Conservation (phyloP, 2,888 invertebrate species). For the Nomada ruficornis region DNA sequence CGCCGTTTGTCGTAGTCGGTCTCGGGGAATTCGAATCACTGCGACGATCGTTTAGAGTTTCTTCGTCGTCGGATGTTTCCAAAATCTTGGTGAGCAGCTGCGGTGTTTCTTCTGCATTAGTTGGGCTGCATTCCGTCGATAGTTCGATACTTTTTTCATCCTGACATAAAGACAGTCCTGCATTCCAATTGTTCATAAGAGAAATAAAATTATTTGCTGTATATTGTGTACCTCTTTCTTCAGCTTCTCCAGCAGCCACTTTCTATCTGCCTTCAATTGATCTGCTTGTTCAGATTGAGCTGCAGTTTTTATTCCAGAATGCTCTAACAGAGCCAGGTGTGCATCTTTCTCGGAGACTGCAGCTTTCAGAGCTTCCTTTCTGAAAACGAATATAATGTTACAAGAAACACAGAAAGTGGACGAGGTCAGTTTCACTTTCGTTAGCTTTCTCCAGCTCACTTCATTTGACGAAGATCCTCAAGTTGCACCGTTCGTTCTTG, state of each 20-base stretch:
- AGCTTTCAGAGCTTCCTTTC: conserved; percentile 93
- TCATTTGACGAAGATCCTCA: conserved; percentile 91
- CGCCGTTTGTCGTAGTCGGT: conserved; percentile 65
- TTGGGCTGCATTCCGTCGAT: conserved; percentile 67
- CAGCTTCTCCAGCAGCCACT: conserved; percentile 89
- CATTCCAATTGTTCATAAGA: neutral
- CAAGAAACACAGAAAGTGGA: neutral
- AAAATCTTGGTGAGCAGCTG: conserved; percentile 70
- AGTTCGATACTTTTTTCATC: conserved; percentile 78
- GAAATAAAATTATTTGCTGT: neutral
- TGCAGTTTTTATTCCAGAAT: conserved; percentile 89
- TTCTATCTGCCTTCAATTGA: conserved; percentile 89
- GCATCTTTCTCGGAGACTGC: conserved; percentile 95
- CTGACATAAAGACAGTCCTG: conserved; percentile 53
- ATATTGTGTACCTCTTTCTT: conserved; percentile 85
- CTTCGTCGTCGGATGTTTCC: conserved; percentile 72
- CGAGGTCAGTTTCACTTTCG: neutral
- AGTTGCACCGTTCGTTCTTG: conserved; percentile 89
- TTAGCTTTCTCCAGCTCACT: conserved; percentile 86
- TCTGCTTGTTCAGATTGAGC: conserved; percentile 89
- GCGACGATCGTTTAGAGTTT: conserved; percentile 50
- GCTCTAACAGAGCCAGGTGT: conserved; percentile 92
- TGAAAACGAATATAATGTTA: conserved; percentile 78
- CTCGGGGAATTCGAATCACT: conserved; percentile 57
- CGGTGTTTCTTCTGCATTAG: conserved; percentile 67